Base-by-base conservation (phyloP, 2,888 invertebrate genomes). In the Lacanobia oleracea region DNA sequence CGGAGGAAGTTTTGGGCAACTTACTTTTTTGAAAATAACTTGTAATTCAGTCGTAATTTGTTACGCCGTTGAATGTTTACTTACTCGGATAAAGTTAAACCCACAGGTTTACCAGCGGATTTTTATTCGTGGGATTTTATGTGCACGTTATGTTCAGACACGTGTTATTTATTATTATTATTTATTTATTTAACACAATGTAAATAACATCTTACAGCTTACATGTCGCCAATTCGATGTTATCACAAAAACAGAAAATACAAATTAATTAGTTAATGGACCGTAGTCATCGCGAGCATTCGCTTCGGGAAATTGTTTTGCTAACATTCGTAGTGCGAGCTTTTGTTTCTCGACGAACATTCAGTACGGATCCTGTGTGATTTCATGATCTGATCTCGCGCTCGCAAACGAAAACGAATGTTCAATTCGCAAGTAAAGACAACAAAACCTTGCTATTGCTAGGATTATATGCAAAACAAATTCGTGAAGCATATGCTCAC, bases 1-100 rank as follows among this genome's bases (percentile, higher is more conserved):
- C 93, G 94, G 91, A 89, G 89, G 87, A 94, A 95, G 91, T 95
- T 95, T 91, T 85, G 86, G 87, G 77, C 87, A 91, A 94, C 91
- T 94, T 90, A 91, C 93, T 94, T 95, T 95, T 94, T 94, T 94
- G 92, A 90, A 92, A 93, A 94, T 93, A 95, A 94, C 92, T 95
- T 94, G 92, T 93, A 94, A 94, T 93, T 94, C 91, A 89, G 91
- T 92, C 92, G 92, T 93, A 94, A 95, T 94, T 94, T 93, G 93
- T 92, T 92, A 91, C 89, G 87, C 85, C 84, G 90, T 90, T 91
- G 92, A 92, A 93, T 91, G 90, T 86, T 87, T 87, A 85, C 84
- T 87, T 89, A 86, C 83, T 88, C 73, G 82, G 70, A 86, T 81
- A 86, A 87, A 87, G 84, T 78, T 81, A 76, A 82, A 76, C 77